Conservation (phyloP, 1,140 invertebrate species). For the Musca vetustissima region DNA sequence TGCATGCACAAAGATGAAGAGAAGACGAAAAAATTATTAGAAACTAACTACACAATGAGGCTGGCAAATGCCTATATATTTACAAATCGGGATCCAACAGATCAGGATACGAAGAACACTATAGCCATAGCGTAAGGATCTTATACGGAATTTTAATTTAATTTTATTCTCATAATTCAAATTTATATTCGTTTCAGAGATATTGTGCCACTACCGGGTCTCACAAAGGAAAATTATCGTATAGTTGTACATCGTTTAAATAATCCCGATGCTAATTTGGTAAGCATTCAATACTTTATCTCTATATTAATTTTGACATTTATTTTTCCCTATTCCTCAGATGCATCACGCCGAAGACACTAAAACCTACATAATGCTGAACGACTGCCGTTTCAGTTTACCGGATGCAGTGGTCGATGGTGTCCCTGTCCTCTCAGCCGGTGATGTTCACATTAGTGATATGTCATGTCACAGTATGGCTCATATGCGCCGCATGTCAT, state of each 20-base stretch:
- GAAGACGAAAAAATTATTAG: slow-evolving; percentile 63
- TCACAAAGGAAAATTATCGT: slow-evolving; percentile 61
- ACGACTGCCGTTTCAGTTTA: slow-evolving; percentile 65
- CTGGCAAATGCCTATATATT: slow-evolving; percentile 67
- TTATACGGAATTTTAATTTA: background rate
- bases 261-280: slow-evolving; percentile 61
- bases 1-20: slow-evolving; percentile 61
- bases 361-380: slow-evolving; percentile 68
- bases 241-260: slow-evolving; percentile 64
- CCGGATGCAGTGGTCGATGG: slow-evolving; percentile 42
- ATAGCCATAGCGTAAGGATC: slow-evolving; percentile 48
- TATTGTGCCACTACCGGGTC: slow-evolving; percentile 62
- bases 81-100: slow-evolving; percentile 62
- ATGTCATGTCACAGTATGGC: slow-evolving; percentile 64
- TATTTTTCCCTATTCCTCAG: too few relatives aligned
- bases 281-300: slow-evolving; percentile 23
- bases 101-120: slow-evolving; percentile 42
- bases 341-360: slow-evolving; percentile 68
- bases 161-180: too few relatives aligned
- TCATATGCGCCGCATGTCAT: slow-evolving; percentile 64
- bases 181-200: slow-evolving; percentile 55
- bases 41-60: slow-evolving; percentile 66
- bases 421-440: slow-evolving; percentile 46
- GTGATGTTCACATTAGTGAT: slow-evolving; percentile 71
- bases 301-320: too few relatives aligned